Evolutionary conservation across 1,140 invertebrate species (phyloP), one percentile per base, ranked within the genome.

Genomic region (Protaetia brevitarsis): DNA sequence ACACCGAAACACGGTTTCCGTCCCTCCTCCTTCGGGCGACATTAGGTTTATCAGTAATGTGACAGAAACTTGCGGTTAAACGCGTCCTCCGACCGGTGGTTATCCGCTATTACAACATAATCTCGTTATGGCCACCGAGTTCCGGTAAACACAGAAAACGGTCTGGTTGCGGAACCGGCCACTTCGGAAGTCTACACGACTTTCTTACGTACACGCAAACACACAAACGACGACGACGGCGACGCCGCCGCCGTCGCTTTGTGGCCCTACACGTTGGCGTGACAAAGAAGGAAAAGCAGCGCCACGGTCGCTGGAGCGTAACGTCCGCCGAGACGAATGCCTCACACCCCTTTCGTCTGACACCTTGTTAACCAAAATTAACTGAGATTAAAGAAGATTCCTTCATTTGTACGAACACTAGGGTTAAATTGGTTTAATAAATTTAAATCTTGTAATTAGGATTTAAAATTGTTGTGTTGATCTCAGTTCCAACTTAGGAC

Each of bases 81-180:
- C 69, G 71, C 69, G 19, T 51, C 41, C 67, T 73, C 69, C 71
- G 65, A 70, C 71, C 65, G 64, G 71, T 66, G 72, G 72, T 74
- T 72, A 74, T 72, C 72, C 72, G 71, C 72, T 72, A 74, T 74
- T 74, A 74, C 69, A 67, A 69, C 67, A 69, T 71, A 72, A 74
- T 74, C 72, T 72, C 68, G 71, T 74, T 74, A 72, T 63, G 69
- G 69, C 68, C 63, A 64, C 64, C 67, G 4, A 34, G 5, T 1
- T 34, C 31, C 13, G 31, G 31, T 34, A 51, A 16, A 51, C 41
- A 51, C 41, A 51, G 16, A 51, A 19, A 51, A 23, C 13, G 41
- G 41, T 51, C 41, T 23, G 41, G 41, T 51, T 51, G 41, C 41
- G 41, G 19, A 51, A 51, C 41, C 41, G 41, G 19, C 41, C 41